Evolutionary conservation across 64 coral and sea anemone genomes (phyloP).

Genomic region (Platygyra sinensis): DNA sequence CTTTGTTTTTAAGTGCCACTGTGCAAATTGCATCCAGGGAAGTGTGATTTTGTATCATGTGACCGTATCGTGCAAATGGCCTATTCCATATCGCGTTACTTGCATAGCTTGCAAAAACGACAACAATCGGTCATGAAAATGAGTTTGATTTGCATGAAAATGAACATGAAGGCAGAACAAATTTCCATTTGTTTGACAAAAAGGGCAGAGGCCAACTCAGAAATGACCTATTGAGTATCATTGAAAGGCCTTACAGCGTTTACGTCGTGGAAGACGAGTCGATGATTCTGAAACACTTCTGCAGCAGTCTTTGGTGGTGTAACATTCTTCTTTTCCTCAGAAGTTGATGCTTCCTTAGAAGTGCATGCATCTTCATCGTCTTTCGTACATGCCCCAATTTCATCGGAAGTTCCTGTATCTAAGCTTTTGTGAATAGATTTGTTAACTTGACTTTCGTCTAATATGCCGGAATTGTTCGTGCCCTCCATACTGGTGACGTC

Average conservation of each 20-base stretch:
- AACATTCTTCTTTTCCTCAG: neutral
- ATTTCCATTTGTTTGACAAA: neutral
- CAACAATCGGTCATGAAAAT: too few species aligned
- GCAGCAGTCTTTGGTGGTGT: neutral
- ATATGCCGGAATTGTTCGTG: neutral
- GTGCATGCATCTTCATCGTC: neutral
- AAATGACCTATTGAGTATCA: neutral
- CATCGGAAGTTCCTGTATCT: neutral
- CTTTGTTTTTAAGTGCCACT: too few species aligned
- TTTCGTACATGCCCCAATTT: neutral
- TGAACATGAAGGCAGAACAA: too few species aligned
- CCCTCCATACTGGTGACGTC: neutral
- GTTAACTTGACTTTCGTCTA: neutral
- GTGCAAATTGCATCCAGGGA: too few species aligned
- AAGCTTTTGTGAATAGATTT: neutral
- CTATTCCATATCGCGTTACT: too few species aligned
- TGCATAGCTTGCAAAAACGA: too few species aligned
- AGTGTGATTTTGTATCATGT: too few species aligned
- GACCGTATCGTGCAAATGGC: too few species aligned
- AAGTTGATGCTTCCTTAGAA: neutral
- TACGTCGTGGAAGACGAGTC: conserved; percentile 58
- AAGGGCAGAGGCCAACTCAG: neutral
- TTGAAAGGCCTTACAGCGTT: conserved; percentile 44
- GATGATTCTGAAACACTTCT: conserved; percentile 46
- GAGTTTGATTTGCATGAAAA: too few species aligned